Evolutionary conservation across 2,113 vertebrate species (phyloP).

Genomic region (Albula goreensis): DNA sequence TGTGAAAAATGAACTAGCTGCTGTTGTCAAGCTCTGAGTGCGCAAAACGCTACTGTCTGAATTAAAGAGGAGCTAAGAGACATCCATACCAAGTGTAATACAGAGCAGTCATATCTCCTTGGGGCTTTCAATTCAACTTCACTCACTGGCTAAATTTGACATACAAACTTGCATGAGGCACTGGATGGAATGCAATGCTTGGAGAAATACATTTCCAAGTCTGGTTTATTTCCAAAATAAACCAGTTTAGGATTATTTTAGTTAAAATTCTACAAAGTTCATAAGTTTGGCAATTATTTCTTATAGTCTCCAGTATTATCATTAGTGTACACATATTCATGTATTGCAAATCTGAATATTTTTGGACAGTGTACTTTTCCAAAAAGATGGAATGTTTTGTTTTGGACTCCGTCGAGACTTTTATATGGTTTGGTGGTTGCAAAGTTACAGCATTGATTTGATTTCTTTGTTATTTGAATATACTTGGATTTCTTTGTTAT

Average conservation of each 20-base stretch:
- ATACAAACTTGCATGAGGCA: not conserved
- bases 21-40: not conserved
- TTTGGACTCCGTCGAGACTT: too few relatives aligned
- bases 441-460: not conserved
- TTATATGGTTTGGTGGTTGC: too few relatives aligned
- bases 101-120: not conserved
- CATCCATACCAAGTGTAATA: not conserved
- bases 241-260: not conserved
- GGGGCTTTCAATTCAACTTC: not conserved
- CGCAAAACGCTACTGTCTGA: conserved; percentile 28
- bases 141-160: not conserved
- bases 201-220: not conserved
- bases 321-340: too few relatives aligned
- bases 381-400: too few relatives aligned
- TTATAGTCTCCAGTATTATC: too few relatives aligned
- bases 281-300: too few relatives aligned
- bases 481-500: not conserved
- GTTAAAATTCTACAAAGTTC: too few relatives aligned
- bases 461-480: too few relatives aligned
- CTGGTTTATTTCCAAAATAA: not conserved
- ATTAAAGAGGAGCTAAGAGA: not conserved
- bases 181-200: not conserved
- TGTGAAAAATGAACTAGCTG: not conserved
- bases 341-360: too few relatives aligned
- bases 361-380: too few relatives aligned